A percentile compares a stretch with the other conserved stretches of the same genome.
Conservation (phyloP, 2,888 invertebrate species). For the Acanthosepion esculentum region DNA sequence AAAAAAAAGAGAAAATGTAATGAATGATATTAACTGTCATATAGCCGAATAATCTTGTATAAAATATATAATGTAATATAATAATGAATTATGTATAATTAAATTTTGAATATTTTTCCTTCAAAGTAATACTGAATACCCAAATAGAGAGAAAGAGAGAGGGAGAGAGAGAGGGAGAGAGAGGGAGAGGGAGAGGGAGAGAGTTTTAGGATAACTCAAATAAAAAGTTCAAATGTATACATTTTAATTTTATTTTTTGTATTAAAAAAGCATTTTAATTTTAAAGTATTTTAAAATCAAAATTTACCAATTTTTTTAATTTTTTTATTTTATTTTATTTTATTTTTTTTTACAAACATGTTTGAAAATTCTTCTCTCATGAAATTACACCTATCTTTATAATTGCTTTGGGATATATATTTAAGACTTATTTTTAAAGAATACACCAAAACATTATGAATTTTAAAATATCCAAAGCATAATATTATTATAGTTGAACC, state of each 20-base stretch:
- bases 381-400: background rate
- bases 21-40: background rate
- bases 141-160: background rate
- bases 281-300: background rate
- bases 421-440: background rate
- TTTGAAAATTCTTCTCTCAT: background rate
- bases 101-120: background rate
- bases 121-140: background rate
- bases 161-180: background rate
- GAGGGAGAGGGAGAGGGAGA: background rate
- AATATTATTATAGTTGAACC: background rate
- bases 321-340: too few species aligned
- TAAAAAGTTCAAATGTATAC: background rate
- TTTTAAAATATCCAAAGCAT: background rate
- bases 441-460: background rate
- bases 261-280: background rate
- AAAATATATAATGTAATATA: background rate
- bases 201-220: background rate
- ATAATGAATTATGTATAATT: background rate
- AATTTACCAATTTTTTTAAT: background rate
- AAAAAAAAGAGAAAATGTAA: background rate
- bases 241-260: background rate
- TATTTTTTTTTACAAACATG: background rate
- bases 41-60: slow-evolving; percentile 7
- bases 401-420: background rate